Evolutionary conservation across 23 tunicate genomes (phyloP), one percentile per base, ranked within the genome.

Genomic region (Corella eumyota): DNA sequence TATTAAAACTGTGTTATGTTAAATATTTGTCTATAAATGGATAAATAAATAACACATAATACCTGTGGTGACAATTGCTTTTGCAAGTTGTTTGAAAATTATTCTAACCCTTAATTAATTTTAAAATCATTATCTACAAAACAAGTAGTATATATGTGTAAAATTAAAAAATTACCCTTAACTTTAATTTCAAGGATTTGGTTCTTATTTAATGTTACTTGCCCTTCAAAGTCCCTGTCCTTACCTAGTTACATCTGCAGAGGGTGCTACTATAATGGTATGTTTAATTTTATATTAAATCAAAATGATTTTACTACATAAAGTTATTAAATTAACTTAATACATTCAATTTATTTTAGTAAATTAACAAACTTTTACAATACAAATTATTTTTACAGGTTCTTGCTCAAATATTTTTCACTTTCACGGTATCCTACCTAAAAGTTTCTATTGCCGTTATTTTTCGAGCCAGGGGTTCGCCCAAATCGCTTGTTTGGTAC

Each of bases 221-320:
- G 96, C 96, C 7, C 56, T 60, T 30, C 46, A 70, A 47, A 88
- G 96, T 68, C 96, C 96, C 0, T 88, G 96, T 79, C 96, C 96
- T 11, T 38, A 78, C 23, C 68, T 88, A 19, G 80, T 88, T 0
- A 49, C 73, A 59, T 61, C 61, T 33, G 26, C 72, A 32, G 23
- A 55, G 6, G 96, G 96, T 19, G 86, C 79, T 35, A 64, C 56
- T 34, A 44, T 88, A 4, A 88, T 88, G 96, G 96, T 88, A 64
- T n/a, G n/a, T n/a, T n/a, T n/a, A n/a, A n/a, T n/a, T n/a, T n/a
- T n/a, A n/a, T n/a, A n/a, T n/a, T n/a, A n/a, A n/a, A n/a, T n/a
- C n/a, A n/a, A n/a, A n/a, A n/a, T n/a, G n/a, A n/a, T n/a, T n/a
- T n/a, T n/a, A n/a, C n/a, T n/a, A n/a, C n/a, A n/a, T n/a, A n/a